Conservation (phyloP, 2,888 invertebrate genomes). For the Lissonota sp. region DNA sequence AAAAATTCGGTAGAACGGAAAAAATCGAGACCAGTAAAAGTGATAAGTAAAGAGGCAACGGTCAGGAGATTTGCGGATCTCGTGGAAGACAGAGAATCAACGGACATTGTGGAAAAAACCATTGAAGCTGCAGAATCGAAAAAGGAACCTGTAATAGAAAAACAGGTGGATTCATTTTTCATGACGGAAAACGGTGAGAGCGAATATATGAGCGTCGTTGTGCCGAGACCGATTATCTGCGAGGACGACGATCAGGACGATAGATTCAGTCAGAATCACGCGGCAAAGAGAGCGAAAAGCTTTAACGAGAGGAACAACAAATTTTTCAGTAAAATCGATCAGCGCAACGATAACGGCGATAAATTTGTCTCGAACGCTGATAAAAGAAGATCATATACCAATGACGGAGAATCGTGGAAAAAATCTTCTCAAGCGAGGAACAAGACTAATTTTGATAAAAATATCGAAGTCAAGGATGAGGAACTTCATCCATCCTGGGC, state of each 20-base stretch:
- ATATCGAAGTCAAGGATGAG: conserved; percentile 31
- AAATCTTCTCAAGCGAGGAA: conserved; percentile 16
- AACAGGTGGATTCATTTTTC: conserved; percentile 77
- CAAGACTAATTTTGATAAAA: neutral
- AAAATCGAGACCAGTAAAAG: conserved; percentile 50
- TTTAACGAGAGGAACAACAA: conserved; percentile 65
- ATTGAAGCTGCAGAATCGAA: neutral
- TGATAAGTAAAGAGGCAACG: conserved; percentile 73
- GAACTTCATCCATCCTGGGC: conserved; percentile 81
- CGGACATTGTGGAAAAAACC: conserved; percentile 34
- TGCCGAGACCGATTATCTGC: conserved; percentile 61
- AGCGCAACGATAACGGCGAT: conserved; percentile 31
- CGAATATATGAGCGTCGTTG: conserved; percentile 71
- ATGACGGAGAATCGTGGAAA: conserved; percentile 15
- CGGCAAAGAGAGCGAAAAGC: conserved; percentile 39
- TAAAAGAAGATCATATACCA: conserved; percentile 22
- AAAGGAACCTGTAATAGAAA: conserved; percentile 62
- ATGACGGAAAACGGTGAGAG: conserved; percentile 70
- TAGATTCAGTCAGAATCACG: conserved; percentile 48
- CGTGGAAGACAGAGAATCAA: conserved; percentile 65
- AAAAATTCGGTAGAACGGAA: conserved; percentile 13
- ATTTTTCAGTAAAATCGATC: conserved; percentile 66
- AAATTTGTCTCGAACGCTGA: conserved; percentile 12
- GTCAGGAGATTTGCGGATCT: conserved; percentile 76
- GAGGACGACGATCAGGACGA: conserved; percentile 47